These are phyloP conservation scores for Drosophila sturtevanti DNA, from an alignment of 1,140 invertebrate species.

Conservation along the genomic window DNA sequence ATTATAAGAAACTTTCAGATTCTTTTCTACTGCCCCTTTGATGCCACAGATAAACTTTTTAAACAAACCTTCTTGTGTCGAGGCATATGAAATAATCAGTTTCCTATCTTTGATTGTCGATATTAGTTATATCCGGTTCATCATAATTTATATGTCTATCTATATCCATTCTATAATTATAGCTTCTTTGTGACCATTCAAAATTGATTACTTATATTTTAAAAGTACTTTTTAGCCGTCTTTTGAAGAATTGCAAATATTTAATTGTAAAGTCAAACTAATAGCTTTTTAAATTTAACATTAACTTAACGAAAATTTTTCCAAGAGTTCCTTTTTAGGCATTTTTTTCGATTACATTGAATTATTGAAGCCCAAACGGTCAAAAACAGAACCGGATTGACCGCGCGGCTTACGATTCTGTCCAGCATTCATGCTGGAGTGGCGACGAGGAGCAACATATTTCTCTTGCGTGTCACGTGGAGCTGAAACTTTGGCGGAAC, in stretches of 20 bases:
- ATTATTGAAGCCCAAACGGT: constrained; percentile 77
- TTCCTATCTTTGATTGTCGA: too few relatives aligned
- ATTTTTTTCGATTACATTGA: constrained; percentile 43
- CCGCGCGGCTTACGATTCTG: constrained; percentile 35
- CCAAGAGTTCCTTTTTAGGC: constrained; percentile 27
- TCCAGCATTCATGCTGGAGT: constrained; percentile 53
- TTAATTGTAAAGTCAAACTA: constrained; percentile 24
- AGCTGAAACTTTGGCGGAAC: constrained; percentile 2
- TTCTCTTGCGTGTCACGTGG: constrained; percentile 24
- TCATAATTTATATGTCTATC: too few relatives aligned
- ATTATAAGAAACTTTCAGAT: too few relatives aligned
- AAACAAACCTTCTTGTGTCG: too few relatives aligned
- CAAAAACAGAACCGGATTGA: constrained; percentile 66
- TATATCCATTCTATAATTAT: too few relatives aligned
- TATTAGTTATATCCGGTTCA: too few relatives aligned
- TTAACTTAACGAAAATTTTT: constrained; percentile 38
- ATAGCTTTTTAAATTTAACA: constrained; percentile 50
- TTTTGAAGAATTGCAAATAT: not conserved
- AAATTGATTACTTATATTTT: too few relatives aligned
- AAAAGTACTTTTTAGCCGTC: too few relatives aligned
- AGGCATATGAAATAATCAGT: too few relatives aligned
- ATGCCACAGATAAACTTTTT: too few relatives aligned
- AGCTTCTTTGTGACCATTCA: too few relatives aligned
- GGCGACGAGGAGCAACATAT: constrained; percentile 25
- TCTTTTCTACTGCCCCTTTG: too few relatives aligned